Evolutionary conservation across 2,797 vertebrate species (phyloP).

Genomic region (Chloroceryle amazona): DNA sequence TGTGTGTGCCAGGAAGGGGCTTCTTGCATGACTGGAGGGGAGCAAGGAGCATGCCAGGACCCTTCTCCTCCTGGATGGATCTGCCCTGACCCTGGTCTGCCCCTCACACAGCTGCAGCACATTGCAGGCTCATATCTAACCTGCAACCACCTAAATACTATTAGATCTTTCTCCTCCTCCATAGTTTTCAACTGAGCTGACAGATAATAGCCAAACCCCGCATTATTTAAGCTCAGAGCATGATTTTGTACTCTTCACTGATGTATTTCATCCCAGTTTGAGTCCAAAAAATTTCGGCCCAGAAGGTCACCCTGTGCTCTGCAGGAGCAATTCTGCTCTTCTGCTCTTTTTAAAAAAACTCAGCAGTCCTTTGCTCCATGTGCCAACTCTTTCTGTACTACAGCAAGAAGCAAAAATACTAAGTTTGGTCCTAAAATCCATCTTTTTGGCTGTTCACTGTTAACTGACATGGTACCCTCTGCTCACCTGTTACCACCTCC

Average conservation of each 20-base stretch:
- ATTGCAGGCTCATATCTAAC: neutral
- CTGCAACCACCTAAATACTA: neutral
- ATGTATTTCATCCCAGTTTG: constrained; percentile 13
- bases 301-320: constrained; percentile 49
- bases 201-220: neutral
- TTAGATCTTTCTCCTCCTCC: neutral
- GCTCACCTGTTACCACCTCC: neutral
- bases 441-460: neutral
- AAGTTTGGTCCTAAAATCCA: neutral
- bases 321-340: neutral
- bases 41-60: neutral
- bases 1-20: neutral
- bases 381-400: neutral
- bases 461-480: neutral
- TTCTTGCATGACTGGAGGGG: neutral
- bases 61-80: rapidly evolving
- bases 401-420: neutral
- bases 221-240: neutral
- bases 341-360: neutral
- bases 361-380: neutral
- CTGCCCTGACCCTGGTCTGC: neutral
- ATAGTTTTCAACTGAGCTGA: neutral
- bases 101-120: rapidly evolving
- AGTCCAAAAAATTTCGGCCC: constrained; percentile 3
- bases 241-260: neutral